A percentile compares a stretch with the other conserved stretches of the same genome.
Conservation (phyloP, 2,797 vertebrate species). For the Phoebastria nigripes region DNA sequence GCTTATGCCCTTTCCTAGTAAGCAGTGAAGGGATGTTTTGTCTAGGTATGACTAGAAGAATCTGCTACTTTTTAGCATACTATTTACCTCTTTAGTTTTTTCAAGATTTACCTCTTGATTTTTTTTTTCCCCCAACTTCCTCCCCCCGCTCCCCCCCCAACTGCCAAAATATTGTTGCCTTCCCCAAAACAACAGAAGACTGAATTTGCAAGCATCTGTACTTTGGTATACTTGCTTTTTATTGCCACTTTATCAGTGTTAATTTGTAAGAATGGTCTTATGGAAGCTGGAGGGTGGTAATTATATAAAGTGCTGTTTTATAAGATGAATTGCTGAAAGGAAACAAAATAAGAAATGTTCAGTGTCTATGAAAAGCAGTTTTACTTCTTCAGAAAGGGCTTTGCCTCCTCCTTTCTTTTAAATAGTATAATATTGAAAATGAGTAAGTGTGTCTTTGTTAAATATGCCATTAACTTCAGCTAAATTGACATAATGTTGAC, state of each 20-base stretch:
- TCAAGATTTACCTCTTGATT: background rate
- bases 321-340: background rate
- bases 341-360: background rate
- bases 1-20: background rate
- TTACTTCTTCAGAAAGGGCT: background rate
- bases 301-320: background rate
- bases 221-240: background rate
- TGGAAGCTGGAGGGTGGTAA: background rate
- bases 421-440: slow-evolving; percentile 1
- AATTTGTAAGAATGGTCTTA: background rate
- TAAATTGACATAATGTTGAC: slow-evolving; percentile 69
- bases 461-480: slow-evolving; percentile 62
- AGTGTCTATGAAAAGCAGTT: background rate
- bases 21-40: background rate
- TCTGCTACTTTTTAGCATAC: background rate
- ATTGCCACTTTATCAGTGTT: background rate
- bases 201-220: background rate
- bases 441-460: slow-evolving; percentile 50
- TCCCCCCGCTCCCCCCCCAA: rapidly evolving
- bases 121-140: background rate
- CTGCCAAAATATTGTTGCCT: background rate
- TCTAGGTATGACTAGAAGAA: background rate
- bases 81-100: background rate
- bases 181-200: background rate
- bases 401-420: background rate